These are phyloP conservation scores for Catharus ustulatus DNA, from an alignment of 2,797 vertebrate species.

Conservation along the genomic window DNA sequence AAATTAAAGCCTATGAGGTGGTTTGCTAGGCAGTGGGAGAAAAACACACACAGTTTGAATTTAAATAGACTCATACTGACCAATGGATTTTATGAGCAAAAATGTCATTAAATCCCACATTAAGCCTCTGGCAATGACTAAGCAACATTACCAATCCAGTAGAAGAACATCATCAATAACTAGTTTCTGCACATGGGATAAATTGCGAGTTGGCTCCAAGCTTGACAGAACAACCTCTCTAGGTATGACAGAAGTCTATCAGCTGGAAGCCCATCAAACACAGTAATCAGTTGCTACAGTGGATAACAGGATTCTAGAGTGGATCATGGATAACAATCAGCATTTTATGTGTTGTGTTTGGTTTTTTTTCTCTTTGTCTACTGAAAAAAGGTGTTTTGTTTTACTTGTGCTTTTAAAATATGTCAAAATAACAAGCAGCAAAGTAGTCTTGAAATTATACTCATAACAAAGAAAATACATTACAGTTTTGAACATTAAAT, in stretches of 20 bases:
- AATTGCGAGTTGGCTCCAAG: constrained; percentile 3
- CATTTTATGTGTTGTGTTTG: fast-evolving
- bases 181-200: not conserved
- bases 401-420: not conserved
- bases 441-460: not conserved
- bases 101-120: constrained; percentile 66
- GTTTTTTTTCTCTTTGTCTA: not conserved
- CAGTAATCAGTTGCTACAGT: not conserved
- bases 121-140: constrained; percentile 63
- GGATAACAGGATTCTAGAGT: not conserved
- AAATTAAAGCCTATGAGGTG: constrained; percentile 28
- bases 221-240: constrained; percentile 1
- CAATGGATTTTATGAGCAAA: constrained; percentile 66
- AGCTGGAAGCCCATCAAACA: not conserved
- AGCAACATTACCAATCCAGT: constrained; percentile 37
- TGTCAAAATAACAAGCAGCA: not conserved
- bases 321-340: not conserved
- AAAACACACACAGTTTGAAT: constrained; percentile 34
- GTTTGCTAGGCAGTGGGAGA: constrained; percentile 19
- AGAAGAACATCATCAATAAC: constrained; percentile 50
- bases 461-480: not conserved
- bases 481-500: not conserved
- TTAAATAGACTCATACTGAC: constrained; percentile 32
- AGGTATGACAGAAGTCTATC: constrained; percentile 45
- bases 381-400: not conserved